Base-by-base conservation (phyloP, 2,797 vertebrate species). In the Chaenodraco wilsoni region DNA sequence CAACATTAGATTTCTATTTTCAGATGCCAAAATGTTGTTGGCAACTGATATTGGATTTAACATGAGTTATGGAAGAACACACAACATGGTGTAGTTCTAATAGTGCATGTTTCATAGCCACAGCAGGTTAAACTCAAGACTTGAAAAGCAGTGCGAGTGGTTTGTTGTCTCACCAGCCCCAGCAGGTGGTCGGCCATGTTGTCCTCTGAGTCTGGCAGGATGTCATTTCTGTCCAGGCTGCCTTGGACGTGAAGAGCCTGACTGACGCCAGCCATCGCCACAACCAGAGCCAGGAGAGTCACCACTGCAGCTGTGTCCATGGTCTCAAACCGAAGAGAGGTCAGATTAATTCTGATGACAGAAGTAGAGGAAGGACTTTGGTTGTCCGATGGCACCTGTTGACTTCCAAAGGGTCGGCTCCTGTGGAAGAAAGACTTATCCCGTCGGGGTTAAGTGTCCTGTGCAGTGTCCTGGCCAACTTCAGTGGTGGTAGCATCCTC, bases 281-380 rank as follows among this genome's bases (percentile, higher is more conserved):
- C 48, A 7, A 92, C 63, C 70, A 94, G 76, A 27, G 86, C 91
- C 56, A 95, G 84, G 50, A 95, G 66, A 74, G 89, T 89, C 67
- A 87, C 79, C 76, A 78, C 85, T n/a, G 84, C 74, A 40, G 89
- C 78, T 23, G 90, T 83, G 76, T 94, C 93, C 93, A 95, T 95
- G 76, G 50, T 82, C 50, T 66, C 45, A 62, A 55, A 51, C 43
- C 61, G 1, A 16, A 60, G 61, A 68, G 45, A 68, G 69, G 60
- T 78, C 55, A 41, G 63, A 69, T 14, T 43, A 60, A 40, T 11
- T 21, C 56, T 23, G 68, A 64, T 23, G 72, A 54, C 5, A 40
- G 56, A 66, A 21, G 63, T 3, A 15, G 51, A 56, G 5, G 21
- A 37, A 72, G 60, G 60, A 70, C 10, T 54, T 51, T 17, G 4